Evolutionary conservation across 2,888 invertebrate genomes (phyloP), one percentile per base, ranked within the genome.

Genomic region (Diarsia mendica): DNA sequence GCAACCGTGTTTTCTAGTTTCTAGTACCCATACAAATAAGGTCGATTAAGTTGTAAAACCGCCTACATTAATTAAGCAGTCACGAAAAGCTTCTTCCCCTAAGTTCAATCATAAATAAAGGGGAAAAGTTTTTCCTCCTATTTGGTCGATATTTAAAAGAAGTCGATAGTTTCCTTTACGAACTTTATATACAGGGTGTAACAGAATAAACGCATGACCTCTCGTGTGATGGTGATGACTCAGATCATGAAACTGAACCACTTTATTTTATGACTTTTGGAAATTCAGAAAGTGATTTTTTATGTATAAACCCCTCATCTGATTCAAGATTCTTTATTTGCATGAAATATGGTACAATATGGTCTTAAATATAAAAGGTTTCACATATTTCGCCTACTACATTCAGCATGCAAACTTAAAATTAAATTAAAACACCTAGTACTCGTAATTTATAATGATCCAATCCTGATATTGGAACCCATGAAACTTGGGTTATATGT

Each of bases 41-140:
- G n/a, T 5, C 3, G 13, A 10, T 20, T 20, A 28, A 60, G 44
- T 53, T 71, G 20, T 28, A n/a, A 68, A 33, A 53, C 18, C n/a
- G 8, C n/a, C 2, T 49, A 28, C 28, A 4, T 39, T 39, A 28
- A 28, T 20, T 18, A 61, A n/a, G 4, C 46, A 13, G 75, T 33
- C 48, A 58, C 65, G 76, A 76, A 63, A 18, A n/a, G 10, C 8
- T 58, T 33, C 2, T 13, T 28, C 13, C 76, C 33, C 11, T 15
- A 15, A 28, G n/a, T 66, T 28, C 4, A 15, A 28, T 33, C 44
- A 76, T 63, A 23, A 53, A 39, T 8, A 11, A 15, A 23, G 20
- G 3, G 8, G 15, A 46, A 28, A 75, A 51, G 4, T 18, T 49
- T 49, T 64, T 48, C 20, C 33, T 46, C n/a, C 51, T 5, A 13